phyloP scores from a whole-genome alignment of 2,888 invertebrate genomes.

The Latrodectus elegans region DNA sequence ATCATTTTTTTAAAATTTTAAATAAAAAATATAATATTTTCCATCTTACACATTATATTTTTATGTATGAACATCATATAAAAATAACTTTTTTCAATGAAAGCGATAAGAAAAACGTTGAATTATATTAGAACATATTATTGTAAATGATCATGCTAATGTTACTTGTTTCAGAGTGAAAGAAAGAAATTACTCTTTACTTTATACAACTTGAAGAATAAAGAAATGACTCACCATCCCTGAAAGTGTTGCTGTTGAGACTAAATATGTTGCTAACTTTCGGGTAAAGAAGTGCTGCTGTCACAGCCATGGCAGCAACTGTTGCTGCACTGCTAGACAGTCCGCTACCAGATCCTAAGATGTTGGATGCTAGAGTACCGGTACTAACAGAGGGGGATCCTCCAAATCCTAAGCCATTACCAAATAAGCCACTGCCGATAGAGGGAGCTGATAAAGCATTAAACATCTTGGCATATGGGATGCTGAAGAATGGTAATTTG shows the following conservation, averaged over 20 bases:
- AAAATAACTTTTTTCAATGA: too few species aligned
- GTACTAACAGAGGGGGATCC: not conserved
- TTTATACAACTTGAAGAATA: not conserved
- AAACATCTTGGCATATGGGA: conserved; percentile 60
- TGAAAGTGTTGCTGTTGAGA: conserved; percentile 43
- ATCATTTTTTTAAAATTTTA: too few species aligned
- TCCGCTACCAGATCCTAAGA: conserved; percentile 36
- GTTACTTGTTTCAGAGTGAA: too few species aligned
- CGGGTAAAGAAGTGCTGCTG: conserved; percentile 63
- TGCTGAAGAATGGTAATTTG: conserved; percentile 66
- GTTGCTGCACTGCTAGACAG: conserved; percentile 45
- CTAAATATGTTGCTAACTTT: conserved; percentile 55
- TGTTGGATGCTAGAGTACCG: conserved; percentile 4
- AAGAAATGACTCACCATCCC: conserved; percentile 41
- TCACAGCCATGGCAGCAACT: conserved; percentile 59
- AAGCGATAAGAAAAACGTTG: too few species aligned
- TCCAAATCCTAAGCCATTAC: not conserved
- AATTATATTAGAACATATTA: too few species aligned
- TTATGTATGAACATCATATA: too few species aligned
- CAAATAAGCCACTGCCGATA: not conserved
- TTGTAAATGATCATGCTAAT: too few species aligned
- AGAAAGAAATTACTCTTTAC: too few species aligned
- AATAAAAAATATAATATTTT: too few species aligned
- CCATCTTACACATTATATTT: too few species aligned
- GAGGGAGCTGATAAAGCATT: conserved; percentile 34